A percentile compares a stretch with the other conserved stretches of the same genome.
Evolutionary conservation across 2,888 invertebrate species (phyloP).

Genomic region (Orgyia antiqua): DNA sequence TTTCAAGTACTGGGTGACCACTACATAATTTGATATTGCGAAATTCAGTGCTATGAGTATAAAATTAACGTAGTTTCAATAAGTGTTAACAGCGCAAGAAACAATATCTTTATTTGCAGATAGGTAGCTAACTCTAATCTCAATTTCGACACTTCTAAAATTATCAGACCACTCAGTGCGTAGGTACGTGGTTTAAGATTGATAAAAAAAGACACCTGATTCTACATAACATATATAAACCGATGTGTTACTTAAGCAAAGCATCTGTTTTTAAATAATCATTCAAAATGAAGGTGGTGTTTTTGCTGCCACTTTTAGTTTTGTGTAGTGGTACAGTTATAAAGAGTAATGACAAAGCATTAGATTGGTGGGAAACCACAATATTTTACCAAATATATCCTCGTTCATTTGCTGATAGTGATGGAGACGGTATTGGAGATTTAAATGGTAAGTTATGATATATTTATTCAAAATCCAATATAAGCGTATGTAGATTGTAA

Average conservation of each 20-base stretch:
- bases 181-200: slow-evolving; percentile 14
- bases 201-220: background rate
- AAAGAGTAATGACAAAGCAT: slow-evolving; percentile 31
- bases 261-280: slow-evolving; percentile 2
- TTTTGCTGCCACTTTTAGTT: slow-evolving; percentile 38
- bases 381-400: slow-evolving; percentile 89
- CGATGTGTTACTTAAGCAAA: too few species aligned
- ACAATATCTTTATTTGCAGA: too few species aligned
- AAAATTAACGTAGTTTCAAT: too few species aligned
- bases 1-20: too few species aligned
- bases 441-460: slow-evolving; percentile 66
- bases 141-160: too few species aligned
- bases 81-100: too few species aligned
- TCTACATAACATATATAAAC: slow-evolving; percentile 33
- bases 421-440: slow-evolving; percentile 85
- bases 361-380: slow-evolving; percentile 87
- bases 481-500: background rate
- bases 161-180: slow-evolving; percentile 26
- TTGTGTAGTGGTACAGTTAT: slow-evolving; percentile 32
- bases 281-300: slow-evolving; percentile 36
- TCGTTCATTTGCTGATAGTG: slow-evolving; percentile 86
- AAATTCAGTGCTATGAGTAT: too few species aligned
- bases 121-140: too few species aligned
- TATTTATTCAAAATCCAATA: background rate
- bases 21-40: too few species aligned